phyloP scores from a whole-genome alignment of 1,140 invertebrate genomes.

The Megalonaias nervosa region DNA sequence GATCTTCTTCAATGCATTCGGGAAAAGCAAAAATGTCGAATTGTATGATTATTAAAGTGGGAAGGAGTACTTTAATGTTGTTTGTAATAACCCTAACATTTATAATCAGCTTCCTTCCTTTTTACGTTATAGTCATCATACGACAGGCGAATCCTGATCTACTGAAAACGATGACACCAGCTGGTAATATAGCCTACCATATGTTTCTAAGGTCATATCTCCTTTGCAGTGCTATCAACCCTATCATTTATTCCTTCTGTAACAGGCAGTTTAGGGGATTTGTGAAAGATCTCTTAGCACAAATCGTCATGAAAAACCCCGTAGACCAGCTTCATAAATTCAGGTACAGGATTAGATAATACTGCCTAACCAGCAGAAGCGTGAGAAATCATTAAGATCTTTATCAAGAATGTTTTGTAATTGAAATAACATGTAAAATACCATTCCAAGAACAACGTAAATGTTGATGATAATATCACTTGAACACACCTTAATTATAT shows the following conservation, averaged over 20 bases:
- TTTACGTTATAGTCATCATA: conserved; percentile 20
- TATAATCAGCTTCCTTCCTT: conserved; percentile 32
- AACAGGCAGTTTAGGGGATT: conserved; percentile 31
- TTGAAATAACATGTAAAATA: too few species aligned
- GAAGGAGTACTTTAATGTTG: conserved; percentile 29
- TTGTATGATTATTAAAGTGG: conserved; percentile 6
- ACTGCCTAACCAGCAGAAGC: too few species aligned
- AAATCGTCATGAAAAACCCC: too few species aligned
- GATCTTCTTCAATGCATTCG: conserved; percentile 3
- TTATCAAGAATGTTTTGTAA: too few species aligned
- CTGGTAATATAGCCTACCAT: conserved; percentile 12
- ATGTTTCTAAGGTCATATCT: conserved; percentile 29
- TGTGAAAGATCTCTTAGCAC: too few species aligned
- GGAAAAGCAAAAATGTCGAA: not conserved
- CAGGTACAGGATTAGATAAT: too few species aligned
- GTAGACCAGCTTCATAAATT: too few species aligned
- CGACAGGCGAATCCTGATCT: conserved; percentile 15
- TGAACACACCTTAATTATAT: too few species aligned
- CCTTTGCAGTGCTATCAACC: conserved; percentile 30
- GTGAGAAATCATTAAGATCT: too few species aligned
- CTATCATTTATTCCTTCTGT: conserved; percentile 35
- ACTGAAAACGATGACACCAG: not conserved
- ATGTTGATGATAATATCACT: too few species aligned
- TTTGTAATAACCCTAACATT: conserved; percentile 26
- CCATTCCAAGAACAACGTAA: too few species aligned